phyloP scores from a whole-genome alignment of 2,888 invertebrate species.

The Furcula furcula region DNA sequence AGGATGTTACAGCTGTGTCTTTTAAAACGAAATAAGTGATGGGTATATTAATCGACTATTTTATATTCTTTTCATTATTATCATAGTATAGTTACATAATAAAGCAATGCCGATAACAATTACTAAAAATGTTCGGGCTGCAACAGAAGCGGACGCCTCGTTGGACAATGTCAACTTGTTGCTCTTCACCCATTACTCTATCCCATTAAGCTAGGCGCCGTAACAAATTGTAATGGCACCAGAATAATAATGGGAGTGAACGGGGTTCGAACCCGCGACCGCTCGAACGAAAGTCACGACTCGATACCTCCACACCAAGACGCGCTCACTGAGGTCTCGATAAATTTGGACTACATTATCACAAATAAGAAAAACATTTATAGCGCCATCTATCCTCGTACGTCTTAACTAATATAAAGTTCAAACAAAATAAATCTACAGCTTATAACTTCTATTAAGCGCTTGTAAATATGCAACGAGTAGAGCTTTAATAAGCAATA shows the following conservation, averaged over 20 bases:
- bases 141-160: constrained; percentile 72
- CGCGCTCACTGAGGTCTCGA: rapidly evolving
- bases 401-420: too few species aligned
- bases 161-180: constrained; percentile 72
- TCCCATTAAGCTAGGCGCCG: constrained; percentile 55
- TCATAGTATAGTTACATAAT: too few species aligned
- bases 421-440: too few species aligned
- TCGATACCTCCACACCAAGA: constrained; percentile 24
- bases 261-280: constrained; percentile 32
- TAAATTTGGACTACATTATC: constrained; percentile 23
- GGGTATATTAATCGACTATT: too few species aligned
- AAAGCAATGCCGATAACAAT: too few species aligned
- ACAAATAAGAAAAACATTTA: not conserved
- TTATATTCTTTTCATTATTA: too few species aligned
- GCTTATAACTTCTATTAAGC: too few species aligned
- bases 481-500: too few species aligned
- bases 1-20: too few species aligned
- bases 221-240: constrained; percentile 43
- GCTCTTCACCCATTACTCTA: constrained; percentile 69
- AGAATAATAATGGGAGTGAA: constrained; percentile 47
- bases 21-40: too few species aligned
- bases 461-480: too few species aligned
- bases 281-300: not conserved
- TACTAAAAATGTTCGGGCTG: constrained; percentile 56
- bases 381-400: constrained; percentile 48